Conservation (phyloP, 1,140 invertebrate species). For the Teleopsis dalmanni region DNA sequence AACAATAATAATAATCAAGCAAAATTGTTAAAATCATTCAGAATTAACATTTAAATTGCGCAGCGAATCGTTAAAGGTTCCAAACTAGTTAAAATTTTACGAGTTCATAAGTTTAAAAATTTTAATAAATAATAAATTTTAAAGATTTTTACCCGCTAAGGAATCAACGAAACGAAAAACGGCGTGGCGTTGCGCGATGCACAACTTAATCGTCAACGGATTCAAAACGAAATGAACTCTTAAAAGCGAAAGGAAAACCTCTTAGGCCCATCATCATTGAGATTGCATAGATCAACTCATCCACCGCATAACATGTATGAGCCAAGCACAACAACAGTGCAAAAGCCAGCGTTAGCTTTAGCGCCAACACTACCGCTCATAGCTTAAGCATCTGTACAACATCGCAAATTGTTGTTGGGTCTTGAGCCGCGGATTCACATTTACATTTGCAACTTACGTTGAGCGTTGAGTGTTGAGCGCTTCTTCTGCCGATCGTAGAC, state of each 20-base stretch:
- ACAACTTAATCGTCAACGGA: conserved; percentile 42
- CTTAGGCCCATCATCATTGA: conserved; percentile 29
- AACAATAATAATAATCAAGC: not conserved
- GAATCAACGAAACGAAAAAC: not conserved
- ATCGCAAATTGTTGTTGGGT: no score
- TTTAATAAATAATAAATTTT: not conserved
- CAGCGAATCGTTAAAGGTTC: conserved; percentile 27
- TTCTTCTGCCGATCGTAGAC: no score
- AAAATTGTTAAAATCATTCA: not conserved
- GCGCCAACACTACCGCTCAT: not conserved
- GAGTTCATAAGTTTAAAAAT: not conserved
- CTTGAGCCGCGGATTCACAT: no score
- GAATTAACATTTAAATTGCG: conserved; percentile 41
- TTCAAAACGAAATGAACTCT: conserved; percentile 44
- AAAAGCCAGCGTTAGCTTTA: conserved; percentile 9
- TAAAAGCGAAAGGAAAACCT: conserved; percentile 44
- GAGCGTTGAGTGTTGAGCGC: no score
- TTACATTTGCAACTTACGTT: no score
- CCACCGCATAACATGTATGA: not conserved
- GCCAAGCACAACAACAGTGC: conserved; percentile 12
- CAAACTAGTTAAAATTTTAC: not conserved
- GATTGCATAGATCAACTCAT: not conserved
- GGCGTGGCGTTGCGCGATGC: conserved; percentile 36
- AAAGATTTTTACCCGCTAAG: not conserved
- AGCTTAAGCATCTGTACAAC: no score